A percentile compares a stretch with the other conserved stretches of the same genome.
Evolutionary conservation across 2,888 invertebrate species (phyloP).

Genomic region (Subacronicta megacephala): DNA sequence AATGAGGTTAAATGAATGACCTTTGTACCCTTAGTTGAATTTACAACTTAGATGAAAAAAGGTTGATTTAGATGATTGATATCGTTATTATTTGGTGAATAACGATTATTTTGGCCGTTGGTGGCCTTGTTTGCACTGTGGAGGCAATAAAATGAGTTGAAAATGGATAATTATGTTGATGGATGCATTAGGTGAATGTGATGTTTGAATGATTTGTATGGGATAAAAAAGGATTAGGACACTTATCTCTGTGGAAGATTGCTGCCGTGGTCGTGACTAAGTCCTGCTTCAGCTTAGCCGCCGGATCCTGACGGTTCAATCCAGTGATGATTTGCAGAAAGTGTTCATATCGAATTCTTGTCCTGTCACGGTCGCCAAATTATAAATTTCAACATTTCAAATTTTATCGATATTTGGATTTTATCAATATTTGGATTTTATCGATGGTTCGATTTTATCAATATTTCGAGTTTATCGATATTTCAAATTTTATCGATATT

Average conservation of each 20-base stretch:
- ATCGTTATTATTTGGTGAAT: background rate
- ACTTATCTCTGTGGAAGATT: conserved; percentile 10
- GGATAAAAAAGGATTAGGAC: conserved; percentile 4
- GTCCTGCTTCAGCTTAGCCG: conserved; percentile 1
- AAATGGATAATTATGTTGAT: background rate
- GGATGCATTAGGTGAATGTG: no score
- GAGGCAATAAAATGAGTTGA: conserved; percentile 1
- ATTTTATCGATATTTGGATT: no score
- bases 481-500: no score
- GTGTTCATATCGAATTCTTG: background rate
- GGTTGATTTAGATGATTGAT: background rate
- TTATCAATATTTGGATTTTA: no score
- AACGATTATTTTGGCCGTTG: background rate
- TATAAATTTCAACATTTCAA: no score
- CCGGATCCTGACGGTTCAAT: background rate
- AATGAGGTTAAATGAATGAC: background rate
- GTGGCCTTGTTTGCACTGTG: background rate
- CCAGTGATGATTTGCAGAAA: background rate
- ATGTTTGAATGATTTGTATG: background rate
- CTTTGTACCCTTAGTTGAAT: background rate
- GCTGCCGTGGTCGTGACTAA: conserved; percentile 14
- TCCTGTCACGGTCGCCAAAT: conserved; percentile 15
- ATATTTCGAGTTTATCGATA: no score
- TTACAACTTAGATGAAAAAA: background rate
- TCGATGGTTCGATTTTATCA: no score